Conservation (phyloP, 2,113 vertebrate genomes). For the Megalops atlanticus region DNA sequence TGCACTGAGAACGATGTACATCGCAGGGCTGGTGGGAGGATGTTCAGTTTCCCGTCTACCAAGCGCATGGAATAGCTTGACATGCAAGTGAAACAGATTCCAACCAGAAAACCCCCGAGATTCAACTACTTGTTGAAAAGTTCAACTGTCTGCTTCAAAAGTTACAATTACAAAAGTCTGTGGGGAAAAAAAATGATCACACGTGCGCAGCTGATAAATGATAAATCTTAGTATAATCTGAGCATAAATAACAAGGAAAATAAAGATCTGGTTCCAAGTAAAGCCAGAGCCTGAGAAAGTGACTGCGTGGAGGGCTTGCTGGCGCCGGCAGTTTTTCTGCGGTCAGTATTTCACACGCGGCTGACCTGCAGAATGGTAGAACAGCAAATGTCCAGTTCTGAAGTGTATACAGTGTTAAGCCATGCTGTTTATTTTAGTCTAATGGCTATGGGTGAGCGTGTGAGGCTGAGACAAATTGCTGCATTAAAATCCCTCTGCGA, state of each 20-base stretch:
- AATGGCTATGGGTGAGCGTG: background rate
- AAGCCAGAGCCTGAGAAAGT: background rate
- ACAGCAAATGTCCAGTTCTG: conserved; percentile 1
- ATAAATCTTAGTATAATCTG: too few relatives aligned
- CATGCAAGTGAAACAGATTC: too few relatives aligned
- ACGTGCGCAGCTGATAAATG: too few relatives aligned
- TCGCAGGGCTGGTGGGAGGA: too few relatives aligned
- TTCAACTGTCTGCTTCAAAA: too few relatives aligned
- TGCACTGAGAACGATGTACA: too few relatives aligned
- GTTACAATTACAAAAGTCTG: too few relatives aligned
- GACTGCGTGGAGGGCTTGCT: background rate
- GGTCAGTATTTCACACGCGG: background rate
- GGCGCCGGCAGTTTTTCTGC: background rate
- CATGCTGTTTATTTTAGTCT: background rate
- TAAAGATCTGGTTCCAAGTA: background rate
- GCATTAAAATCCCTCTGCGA: background rate
- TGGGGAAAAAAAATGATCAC: too few relatives aligned
- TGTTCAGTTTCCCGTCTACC: too few relatives aligned
- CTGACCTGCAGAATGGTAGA: background rate
- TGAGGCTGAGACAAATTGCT: background rate
- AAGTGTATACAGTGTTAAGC: background rate
- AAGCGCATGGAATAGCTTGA: too few relatives aligned
- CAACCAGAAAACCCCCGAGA: too few relatives aligned
- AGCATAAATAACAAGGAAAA: background rate
- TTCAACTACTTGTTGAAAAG: too few relatives aligned